Conservation (phyloP, 2,797 vertebrate genomes). For the Microchirus variegatus region DNA sequence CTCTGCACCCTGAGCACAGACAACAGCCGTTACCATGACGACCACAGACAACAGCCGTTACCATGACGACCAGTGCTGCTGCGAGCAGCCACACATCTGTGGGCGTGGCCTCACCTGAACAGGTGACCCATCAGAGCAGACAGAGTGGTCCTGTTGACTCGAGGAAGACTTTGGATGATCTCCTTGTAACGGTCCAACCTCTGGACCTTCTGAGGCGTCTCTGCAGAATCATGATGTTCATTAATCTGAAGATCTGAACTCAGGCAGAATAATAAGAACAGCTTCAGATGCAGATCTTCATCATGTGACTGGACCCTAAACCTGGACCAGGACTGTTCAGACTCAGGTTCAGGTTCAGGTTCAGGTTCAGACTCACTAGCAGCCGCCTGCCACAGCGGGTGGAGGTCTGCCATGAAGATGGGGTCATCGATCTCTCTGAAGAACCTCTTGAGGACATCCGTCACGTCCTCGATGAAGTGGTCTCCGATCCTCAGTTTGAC, state of each 20-base stretch:
- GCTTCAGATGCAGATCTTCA: too few species aligned
- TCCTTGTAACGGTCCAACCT: slow-evolving; percentile 93
- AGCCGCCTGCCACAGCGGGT: slow-evolving; percentile 91
- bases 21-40: too few species aligned
- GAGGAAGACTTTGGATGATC: slow-evolving; percentile 88
- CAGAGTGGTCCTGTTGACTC: slow-evolving; percentile 91
- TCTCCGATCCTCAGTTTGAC: slow-evolving; percentile 94
- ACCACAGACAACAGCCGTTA: background rate
- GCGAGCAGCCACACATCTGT: background rate
- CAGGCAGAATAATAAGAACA: too few species aligned
- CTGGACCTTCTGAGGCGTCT: slow-evolving; percentile 81
- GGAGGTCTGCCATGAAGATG: slow-evolving; percentile 89
- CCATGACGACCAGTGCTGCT: background rate
- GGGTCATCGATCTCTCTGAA: slow-evolving; percentile 95
- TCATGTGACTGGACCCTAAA: too few species aligned
- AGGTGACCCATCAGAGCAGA: slow-evolving; percentile 92
- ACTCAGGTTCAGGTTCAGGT: too few species aligned
- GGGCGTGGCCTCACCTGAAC: slow-evolving; percentile 83
- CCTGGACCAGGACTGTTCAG: too few species aligned
- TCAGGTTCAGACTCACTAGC: slow-evolving; percentile 81
- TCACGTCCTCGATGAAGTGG: slow-evolving; percentile 97
- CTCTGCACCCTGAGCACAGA: slow-evolving; percentile 89
- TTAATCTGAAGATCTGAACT: too few species aligned
- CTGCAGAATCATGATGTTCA: too few species aligned
- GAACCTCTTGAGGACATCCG: slow-evolving; percentile 95